phyloP scores from a whole-genome alignment of 2,113 vertebrate species.

The Cichladusa arquata region DNA sequence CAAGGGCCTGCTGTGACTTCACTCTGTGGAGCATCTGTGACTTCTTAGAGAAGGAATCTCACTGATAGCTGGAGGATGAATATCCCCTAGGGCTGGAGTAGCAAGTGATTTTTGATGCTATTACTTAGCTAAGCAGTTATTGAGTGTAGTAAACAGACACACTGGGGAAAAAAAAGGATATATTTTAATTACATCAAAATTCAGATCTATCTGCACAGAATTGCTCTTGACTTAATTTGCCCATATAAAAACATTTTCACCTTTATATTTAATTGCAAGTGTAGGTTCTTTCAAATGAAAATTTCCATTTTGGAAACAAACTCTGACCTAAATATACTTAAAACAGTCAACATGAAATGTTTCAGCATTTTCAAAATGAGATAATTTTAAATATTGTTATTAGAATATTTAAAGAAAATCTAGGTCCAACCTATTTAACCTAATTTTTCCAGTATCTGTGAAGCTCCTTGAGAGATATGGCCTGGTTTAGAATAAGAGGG shows the following conservation, averaged over 20 bases:
- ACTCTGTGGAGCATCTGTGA: not conserved
- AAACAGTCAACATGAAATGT: not conserved
- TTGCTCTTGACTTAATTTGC: not conserved
- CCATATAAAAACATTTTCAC: not conserved
- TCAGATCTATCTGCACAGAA: not conserved
- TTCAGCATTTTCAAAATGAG: not conserved
- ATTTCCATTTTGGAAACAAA: not conserved
- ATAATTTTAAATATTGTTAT: not conserved
- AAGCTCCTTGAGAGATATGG: not conserved
- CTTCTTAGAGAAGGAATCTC: not conserved
- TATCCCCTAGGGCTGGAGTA: not conserved
- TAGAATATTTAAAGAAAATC: not conserved
- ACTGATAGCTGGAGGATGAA: not conserved
- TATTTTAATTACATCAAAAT: not conserved
- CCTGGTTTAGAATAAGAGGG: not conserved
- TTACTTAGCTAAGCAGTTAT: not conserved
- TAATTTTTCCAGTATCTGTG: not conserved
- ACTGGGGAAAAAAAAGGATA: accelerated
- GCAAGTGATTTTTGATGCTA: not conserved
- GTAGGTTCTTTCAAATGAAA: not conserved
- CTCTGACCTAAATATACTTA: not conserved
- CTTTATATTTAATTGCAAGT: not conserved
- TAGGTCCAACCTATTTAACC: not conserved
- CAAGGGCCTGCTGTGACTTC: not conserved
- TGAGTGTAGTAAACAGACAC: not conserved